Base-by-base conservation (phyloP, 2,797 vertebrate genomes). In the Hoplostethus atlanticus region DNA sequence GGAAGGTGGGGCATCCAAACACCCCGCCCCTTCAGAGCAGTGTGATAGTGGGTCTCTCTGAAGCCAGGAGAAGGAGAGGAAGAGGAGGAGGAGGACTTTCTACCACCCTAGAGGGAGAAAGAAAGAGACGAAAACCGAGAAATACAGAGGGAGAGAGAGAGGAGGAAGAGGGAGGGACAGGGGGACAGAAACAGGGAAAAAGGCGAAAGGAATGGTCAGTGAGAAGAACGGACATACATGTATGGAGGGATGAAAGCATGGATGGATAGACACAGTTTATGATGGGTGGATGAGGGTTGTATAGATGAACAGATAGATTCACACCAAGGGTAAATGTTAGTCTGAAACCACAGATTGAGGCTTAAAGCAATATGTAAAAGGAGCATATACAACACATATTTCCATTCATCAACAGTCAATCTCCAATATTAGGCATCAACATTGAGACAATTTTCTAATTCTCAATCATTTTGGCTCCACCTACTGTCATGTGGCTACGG, bases 21-120 rank as follows among this genome's bases (percentile, higher is more conserved):
- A 80, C 70, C 53, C 67, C 40, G 59, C 53, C 67, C 59, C 77
- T 52, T 82, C 74, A 86, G 73, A 88, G 79, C 75, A 84, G 80
- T 80, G 84, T 60, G 78, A 90, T 72, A 91, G 81, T 92, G 82
- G 80, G 84, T 90, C 82, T 90, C 81, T 92, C 91, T 91, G 87
- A 85, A 85, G 89, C 74, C 87, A 53, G 87, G 84, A 85, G 77
- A 73, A 86, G 81, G 64, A 88, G 76, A 73, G 34, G 78, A 80
- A 73, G 88, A 83, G 64, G 71, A 34, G 60, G 80, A 86, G 71
- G 78, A 84, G 69, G 79, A 84, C 80, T 82, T 87, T 91, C 84
- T 93, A 94, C 77, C 84, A 59, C 77, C 93, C 93, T 93, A 77
- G 64, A 91, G 80, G 66, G 67, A 90, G 61, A 92, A 67, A 86